Percentiles rank a stretch among this genome's conserved stretches.
Evolutionary conservation across 2,888 invertebrate genomes (phyloP).

Genomic region (Bombyx huttoni): DNA sequence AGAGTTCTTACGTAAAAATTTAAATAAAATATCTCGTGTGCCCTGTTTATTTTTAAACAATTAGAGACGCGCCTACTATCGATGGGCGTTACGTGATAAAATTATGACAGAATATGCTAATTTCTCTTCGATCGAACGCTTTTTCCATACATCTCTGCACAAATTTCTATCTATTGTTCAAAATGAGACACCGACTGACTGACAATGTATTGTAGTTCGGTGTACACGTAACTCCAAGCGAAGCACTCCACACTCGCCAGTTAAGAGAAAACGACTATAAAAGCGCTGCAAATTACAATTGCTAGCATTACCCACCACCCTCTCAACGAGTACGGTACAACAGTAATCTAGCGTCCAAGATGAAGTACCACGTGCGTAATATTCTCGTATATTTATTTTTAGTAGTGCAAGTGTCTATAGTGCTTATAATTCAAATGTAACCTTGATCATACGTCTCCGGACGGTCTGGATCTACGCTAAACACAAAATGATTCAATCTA

Average conservation of each 20-base stretch:
- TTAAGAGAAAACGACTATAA: conserved; percentile 65
- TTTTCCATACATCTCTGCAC: conserved; percentile 43
- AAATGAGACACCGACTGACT: conserved; percentile 45
- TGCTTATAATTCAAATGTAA: too few species aligned
- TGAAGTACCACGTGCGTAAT: conserved; percentile 66
- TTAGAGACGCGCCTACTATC: conserved; percentile 9
- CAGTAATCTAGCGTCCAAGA: conserved; percentile 28
- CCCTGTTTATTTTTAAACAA: conserved; percentile 19
- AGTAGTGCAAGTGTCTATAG: conserved; percentile 14
- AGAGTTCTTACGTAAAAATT: conserved; percentile 13
- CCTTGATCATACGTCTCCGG: too few species aligned
- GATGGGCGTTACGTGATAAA: conserved; percentile 19
- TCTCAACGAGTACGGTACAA: conserved; percentile 44
- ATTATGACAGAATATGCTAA: conserved; percentile 29
- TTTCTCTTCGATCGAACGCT: conserved; percentile 22
- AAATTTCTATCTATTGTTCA: conserved; percentile 67
- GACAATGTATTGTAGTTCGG: conserved; percentile 36
- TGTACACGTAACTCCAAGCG: conserved; percentile 49
- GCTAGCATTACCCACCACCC: conserved; percentile 61
- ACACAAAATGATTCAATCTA: background rate
- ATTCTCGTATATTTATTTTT: conserved; percentile 14
- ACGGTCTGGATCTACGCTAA: background rate
- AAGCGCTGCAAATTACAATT: conserved; percentile 67
- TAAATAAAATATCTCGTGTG: conserved; percentile 8
- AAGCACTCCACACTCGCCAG: conserved; percentile 41